Percentiles rank a stretch among this genome's conserved stretches.
These are phyloP conservation scores for Alosa alosa DNA, from an alignment of 2,113 vertebrate genomes.

Conservation along the genomic window DNA sequence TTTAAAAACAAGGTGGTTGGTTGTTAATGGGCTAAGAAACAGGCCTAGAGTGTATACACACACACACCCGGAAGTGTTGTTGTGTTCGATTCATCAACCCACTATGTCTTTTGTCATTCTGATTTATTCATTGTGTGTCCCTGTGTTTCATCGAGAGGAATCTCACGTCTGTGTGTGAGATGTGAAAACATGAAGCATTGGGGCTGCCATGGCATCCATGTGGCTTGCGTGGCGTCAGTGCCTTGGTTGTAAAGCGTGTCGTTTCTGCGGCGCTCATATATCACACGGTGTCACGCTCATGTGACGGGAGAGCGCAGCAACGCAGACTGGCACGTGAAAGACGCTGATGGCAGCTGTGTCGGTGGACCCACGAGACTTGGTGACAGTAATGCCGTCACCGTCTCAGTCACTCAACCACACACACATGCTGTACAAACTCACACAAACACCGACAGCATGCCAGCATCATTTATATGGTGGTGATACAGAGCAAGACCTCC, in stretches of 20 bases:
- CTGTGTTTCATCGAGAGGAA: not conserved
- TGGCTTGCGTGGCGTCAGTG: not conserved
- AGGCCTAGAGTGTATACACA: conserved; percentile 4
- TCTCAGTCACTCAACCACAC: not conserved
- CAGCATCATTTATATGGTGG: not conserved
- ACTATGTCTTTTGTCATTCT: not conserved
- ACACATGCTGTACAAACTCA: not conserved
- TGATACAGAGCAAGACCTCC: conserved; percentile 70
- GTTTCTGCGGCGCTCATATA: conserved; percentile 23
- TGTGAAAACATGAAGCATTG: not conserved
- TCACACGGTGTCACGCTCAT: not conserved
- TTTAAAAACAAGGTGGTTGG: not conserved
- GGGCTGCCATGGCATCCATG: not conserved
- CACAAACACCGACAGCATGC: conserved; percentile 62
- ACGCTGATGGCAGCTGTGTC: conserved; percentile 68
- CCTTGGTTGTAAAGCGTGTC: not conserved
- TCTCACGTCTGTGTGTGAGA: not conserved
- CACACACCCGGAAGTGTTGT: not conserved
- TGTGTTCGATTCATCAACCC: not conserved
- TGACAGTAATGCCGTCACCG: conserved; percentile 70
- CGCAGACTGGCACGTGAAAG: conserved; percentile 73
- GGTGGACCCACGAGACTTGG: conserved; percentile 60
- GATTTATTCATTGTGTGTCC: not conserved
- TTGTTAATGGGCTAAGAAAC: conserved; percentile 20
- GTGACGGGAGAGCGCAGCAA: conserved; percentile 28